These are phyloP conservation scores for Acestrorhynchus altus DNA, from an alignment of 2,797 vertebrate species.

Conservation along the genomic window DNA sequence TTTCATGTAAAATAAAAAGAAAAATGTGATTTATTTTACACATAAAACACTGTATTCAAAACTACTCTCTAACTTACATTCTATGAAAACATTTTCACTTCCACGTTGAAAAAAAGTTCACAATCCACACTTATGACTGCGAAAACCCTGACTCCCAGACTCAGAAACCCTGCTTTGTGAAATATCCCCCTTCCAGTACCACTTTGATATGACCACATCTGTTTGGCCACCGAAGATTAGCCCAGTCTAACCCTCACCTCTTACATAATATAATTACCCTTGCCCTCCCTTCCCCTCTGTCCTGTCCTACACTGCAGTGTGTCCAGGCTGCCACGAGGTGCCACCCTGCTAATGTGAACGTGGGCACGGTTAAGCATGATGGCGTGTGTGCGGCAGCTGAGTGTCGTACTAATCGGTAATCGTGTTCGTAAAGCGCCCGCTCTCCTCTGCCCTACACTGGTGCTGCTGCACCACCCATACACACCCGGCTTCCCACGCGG, in stretches of 20 bases:
- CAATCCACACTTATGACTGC: too few relatives aligned
- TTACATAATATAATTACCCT: neutral
- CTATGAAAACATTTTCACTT: too few relatives aligned
- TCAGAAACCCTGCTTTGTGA: neutral
- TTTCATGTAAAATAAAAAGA: neutral
- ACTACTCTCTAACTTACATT: too few relatives aligned
- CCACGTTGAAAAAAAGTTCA: too few relatives aligned
- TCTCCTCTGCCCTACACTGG: neutral
- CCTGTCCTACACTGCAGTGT: slow-evolving; percentile 17
- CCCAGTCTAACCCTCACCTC: neutral
- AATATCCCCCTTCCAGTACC: too few relatives aligned
- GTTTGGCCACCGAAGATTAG: slow-evolving; percentile 12
- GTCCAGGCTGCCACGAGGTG: slow-evolving; percentile 25
- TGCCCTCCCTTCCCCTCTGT: neutral
- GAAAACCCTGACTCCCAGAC: too few relatives aligned
- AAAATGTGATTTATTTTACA: too few relatives aligned
- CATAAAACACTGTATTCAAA: neutral
- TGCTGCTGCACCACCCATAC: neutral
- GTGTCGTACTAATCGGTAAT: slow-evolving; percentile 2
- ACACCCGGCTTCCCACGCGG: slow-evolving; percentile 69
- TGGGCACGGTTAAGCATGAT: neutral
- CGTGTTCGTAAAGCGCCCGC: neutral
- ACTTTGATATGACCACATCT: neutral
- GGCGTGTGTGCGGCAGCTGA: neutral
- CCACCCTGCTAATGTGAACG: slow-evolving; percentile 39